Conservation (phyloP, 2,888 invertebrate species). For the Hypercompe scribonia region DNA sequence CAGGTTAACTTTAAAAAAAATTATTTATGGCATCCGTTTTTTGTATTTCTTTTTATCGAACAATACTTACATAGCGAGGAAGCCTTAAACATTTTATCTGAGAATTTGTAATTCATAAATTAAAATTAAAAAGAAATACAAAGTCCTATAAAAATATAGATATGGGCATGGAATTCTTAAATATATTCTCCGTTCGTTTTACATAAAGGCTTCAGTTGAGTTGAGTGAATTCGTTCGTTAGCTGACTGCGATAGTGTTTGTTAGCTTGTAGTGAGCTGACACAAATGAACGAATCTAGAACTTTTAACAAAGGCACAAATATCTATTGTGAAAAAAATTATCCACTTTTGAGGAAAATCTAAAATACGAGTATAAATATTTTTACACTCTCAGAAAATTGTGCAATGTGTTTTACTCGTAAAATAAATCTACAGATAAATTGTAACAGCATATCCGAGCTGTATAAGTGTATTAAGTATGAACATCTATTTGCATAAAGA, state of each 20-base stretch:
- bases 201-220: not conserved
- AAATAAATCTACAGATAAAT: too few species aligned
- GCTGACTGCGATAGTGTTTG: constrained; percentile 1
- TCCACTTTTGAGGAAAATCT: not conserved
- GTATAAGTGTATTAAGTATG: too few species aligned
- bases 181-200: not conserved
- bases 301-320: not conserved
- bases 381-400: not conserved
- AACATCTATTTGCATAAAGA: too few species aligned
- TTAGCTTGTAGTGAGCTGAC: not conserved
- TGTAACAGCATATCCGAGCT: too few species aligned
- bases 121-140: not conserved
- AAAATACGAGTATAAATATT: not conserved
- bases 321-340: not conserved
- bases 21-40: not conserved
- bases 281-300: not conserved
- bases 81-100: not conserved
- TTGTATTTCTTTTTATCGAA: not conserved
- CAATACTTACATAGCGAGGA: not conserved
- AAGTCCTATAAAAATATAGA: not conserved
- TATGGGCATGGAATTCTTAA: not conserved
- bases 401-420: not conserved
- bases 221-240: constrained; percentile 12
- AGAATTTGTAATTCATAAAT: not conserved
- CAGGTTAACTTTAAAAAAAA: not conserved